Evolutionary conservation across 2,797 vertebrate species (phyloP), one percentile per base, ranked within the genome.

Genomic region (Clamator glandarius): DNA sequence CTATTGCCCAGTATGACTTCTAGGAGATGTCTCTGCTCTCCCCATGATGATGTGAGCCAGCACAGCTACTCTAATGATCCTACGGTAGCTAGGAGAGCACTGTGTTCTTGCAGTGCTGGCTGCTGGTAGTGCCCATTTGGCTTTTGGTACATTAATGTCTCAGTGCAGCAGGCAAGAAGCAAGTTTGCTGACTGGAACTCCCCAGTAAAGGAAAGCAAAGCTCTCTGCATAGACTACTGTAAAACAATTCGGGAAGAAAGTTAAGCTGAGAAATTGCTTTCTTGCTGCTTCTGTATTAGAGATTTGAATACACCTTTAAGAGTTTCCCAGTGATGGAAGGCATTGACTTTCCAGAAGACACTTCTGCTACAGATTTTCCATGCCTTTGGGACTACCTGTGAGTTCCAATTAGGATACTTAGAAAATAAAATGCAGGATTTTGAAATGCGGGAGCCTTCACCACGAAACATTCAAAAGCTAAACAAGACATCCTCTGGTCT

Each of bases 211-310:
- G 33, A 88, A 54, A 69, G 84, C 64, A 74, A 62, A 84, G 67
- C 55, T 63, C 48, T 18, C 15, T 64, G 36, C 67, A 70, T 7
- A 70, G 48, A 31, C 7, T 68, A 52, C 57, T 55, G 44, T 35
- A 75, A 82, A 83, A 78, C 46, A 23, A 59, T 20, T 42, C 41
- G 81, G 1, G 8, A 75, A 33, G 23, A 52, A 63, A 87, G 51
- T n/a, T 2, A 48, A 39, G 20, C 33, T 66, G 64, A 91, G 52
- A 82, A 92, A 92, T 42, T 16, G 66, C 72, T 93, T 95, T 95
- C 92, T 93, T 94, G 94, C 63, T 93, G 72, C 81, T 92, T 93
- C 90, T 87, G 72, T 85, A 84, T 87, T 50, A 86, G 31, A 62
- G 54, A 80, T 76, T 46, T 70, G 46, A 94, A 70, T 28, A 23